Evolutionary conservation across 2,888 invertebrate species (phyloP).

Genomic region (Eupithecia abbreviata): DNA sequence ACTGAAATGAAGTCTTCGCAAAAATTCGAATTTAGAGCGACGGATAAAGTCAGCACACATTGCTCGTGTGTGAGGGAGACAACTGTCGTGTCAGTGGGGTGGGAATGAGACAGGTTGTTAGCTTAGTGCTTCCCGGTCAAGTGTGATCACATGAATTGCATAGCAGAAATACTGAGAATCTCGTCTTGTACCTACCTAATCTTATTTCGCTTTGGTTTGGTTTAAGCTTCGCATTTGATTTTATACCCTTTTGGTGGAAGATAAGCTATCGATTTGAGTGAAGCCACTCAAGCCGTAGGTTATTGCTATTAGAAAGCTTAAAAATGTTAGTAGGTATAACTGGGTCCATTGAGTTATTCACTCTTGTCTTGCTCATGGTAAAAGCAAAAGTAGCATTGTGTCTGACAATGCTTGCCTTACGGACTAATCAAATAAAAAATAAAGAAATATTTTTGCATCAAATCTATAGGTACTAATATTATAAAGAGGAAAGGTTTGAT

Average conservation of each 20-base stretch:
- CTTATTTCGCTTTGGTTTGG: conserved; percentile 5
- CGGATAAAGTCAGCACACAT: conserved; percentile 19
- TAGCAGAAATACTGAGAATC: conserved; percentile 11
- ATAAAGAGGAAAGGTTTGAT: too few relatives aligned
- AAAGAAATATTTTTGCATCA: too few relatives aligned
- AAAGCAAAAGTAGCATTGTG: background rate
- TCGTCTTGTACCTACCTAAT: background rate
- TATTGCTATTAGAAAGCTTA: background rate
- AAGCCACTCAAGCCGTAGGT: background rate
- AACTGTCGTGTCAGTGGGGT: conserved; percentile 20
- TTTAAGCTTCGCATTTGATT: background rate
- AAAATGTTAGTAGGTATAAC: background rate
- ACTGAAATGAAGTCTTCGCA: conserved; percentile 32
- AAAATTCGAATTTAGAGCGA: conserved; percentile 28
- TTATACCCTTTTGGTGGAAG: conserved; percentile 2
- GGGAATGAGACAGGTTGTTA: conserved; percentile 28
- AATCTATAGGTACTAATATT: too few relatives aligned
- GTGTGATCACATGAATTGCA: conserved; percentile 33
- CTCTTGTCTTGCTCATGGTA: background rate
- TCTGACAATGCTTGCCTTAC: too few relatives aligned
- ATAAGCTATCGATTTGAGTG: background rate
- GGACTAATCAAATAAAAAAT: too few relatives aligned
- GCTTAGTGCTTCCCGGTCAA: conserved; percentile 40
- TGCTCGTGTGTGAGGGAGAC: conserved; percentile 27
- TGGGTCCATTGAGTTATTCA: background rate